Base-by-base conservation (phyloP, 2,113 vertebrate species). In the Solea senegalensis region DNA sequence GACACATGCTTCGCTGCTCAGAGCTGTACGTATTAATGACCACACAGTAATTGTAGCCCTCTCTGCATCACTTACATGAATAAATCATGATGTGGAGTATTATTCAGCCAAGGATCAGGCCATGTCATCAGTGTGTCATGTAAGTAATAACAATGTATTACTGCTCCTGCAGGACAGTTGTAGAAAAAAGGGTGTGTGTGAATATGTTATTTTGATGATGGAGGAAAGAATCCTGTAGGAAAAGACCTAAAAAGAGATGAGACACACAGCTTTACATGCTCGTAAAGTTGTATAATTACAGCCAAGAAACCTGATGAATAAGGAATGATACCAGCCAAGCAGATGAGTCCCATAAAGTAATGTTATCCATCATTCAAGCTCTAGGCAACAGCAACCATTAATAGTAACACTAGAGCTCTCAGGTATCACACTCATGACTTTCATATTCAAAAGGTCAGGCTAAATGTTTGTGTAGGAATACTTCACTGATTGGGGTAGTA, bases 61-160 rank as follows among this genome's bases (percentile, higher is more conserved):
- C 78, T 88, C 86, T 79, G 88, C 80, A 82, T 85, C 81, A 80
- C 80, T 86, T 82, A 80, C 78, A 90, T 92, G 86, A 91, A 92
- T 93, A 90, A 92, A 92, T 91, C 89, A 92, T 92, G 80, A 92
- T 78, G 72, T 57, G 41, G 48, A 69, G 73, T 91, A 83, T 92
- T 89, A 88, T 81, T 86, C 75, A 76, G 80, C 69, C 73, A 85
- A 86, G 62, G 76, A 88, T 74, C 68, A 60, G 34, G 65, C 53
- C 49, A 48, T 74, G 82, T 88, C 73, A 79, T 87, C 81, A 44
- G 60, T 75, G 71, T 68, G 78, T 68, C 67, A 55, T 82, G 74
- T 87, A 84, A 81, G 85, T 66, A 89, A 88, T 84, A 89, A 85
- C 65, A 65, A 80, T 46, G 69, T 75, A 81, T 88, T 87, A 84